These are phyloP conservation scores for Bryconaethiops microstoma DNA, from an alignment of 2,797 vertebrate genomes.

Conservation along the genomic window DNA sequence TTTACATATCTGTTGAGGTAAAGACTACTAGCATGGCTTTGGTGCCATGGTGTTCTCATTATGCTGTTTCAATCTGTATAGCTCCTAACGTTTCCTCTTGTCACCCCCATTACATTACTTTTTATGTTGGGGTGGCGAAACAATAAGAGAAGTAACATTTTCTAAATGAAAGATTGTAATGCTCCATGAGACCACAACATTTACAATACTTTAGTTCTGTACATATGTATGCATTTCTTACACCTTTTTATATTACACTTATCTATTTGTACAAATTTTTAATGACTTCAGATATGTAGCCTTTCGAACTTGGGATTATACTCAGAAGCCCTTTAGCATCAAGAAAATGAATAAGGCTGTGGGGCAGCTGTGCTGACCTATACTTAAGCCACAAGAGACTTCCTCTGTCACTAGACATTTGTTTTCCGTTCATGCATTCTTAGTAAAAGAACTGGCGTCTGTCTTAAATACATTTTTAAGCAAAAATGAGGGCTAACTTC, in stretches of 20 bases:
- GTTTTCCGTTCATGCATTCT: neutral
- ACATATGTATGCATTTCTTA: too few species aligned
- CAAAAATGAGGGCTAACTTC: slow-evolving; percentile 48
- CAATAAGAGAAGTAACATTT: neutral
- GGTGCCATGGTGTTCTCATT: neutral
- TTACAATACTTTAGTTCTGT: neutral
- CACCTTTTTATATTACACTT: too few species aligned
- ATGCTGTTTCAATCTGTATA: slow-evolving; percentile 4
- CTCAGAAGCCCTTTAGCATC: neutral
- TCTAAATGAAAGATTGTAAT: neutral
- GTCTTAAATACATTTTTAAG: neutral
- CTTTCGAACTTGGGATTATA: slow-evolving; percentile 8
- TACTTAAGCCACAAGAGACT: neutral
- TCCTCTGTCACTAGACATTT: neutral
- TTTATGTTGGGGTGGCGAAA: too few species aligned
- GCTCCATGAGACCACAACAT: neutral
- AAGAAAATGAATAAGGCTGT: neutral
- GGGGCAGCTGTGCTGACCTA: slow-evolving; percentile 21
- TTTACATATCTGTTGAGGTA: too few species aligned
- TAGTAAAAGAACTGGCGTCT: neutral
- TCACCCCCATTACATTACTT: neutral
- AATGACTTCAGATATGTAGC: too few species aligned
- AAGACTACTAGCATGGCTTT: too few species aligned
- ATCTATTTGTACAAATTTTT: too few species aligned
- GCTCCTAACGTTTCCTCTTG: slow-evolving; percentile 8